Evolutionary conservation across 2,797 vertebrate species (phyloP).

Genomic region (Chromobotia macracanthus): DNA sequence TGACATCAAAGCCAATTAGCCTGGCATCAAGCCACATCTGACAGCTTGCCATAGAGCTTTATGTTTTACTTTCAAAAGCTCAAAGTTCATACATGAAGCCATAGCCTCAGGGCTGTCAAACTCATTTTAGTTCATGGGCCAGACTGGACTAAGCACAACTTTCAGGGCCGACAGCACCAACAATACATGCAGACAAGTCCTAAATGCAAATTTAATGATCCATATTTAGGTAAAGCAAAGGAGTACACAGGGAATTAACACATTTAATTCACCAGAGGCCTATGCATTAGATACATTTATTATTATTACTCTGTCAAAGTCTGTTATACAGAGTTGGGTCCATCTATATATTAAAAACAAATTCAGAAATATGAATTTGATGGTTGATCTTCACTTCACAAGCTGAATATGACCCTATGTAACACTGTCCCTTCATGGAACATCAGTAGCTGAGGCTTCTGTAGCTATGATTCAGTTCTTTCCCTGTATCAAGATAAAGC

Average conservation of each 20-base stretch:
- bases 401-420: neutral
- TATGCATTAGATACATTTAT: no score
- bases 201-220: no score
- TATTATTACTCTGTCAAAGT: no score
- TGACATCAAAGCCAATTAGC: constrained; percentile 63
- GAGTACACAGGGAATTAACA: no score
- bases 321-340: no score
- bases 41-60: constrained; percentile 25
- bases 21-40: constrained; percentile 36
- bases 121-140: neutral
- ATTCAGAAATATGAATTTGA: neutral
- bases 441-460: neutral
- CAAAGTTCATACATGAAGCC: neutral
- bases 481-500: neutral
- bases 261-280: no score
- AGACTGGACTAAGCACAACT: no score
- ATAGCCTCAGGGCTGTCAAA: neutral
- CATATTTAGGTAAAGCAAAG: no score
- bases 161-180: no score
- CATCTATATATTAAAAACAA: neutral
- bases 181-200: no score
- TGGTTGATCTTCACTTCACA: neutral
- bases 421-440: no score
- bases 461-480: neutral
- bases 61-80: constrained; percentile 1